phyloP scores from a whole-genome alignment of 1,140 invertebrate species.

The Phymorhynchus buccinoides region DNA sequence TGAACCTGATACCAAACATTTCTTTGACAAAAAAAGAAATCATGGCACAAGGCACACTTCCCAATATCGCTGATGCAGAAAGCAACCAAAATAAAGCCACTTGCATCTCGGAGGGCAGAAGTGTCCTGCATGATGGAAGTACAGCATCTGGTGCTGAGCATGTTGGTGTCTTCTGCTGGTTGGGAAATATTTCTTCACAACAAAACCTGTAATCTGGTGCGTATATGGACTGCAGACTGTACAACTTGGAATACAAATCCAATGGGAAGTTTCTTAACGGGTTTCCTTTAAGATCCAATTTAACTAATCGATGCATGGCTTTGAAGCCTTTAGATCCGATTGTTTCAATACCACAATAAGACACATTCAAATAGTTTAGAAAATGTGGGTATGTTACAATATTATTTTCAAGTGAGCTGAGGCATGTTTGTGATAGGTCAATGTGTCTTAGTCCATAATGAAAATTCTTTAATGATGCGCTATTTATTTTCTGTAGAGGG shows the following conservation, averaged over 20 bases:
- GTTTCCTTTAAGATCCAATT: neutral
- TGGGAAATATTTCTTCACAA: too few relatives aligned
- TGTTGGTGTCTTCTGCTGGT: too few relatives aligned
- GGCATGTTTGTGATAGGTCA: neutral
- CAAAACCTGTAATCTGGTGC: too few relatives aligned
- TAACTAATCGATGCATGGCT: neutral
- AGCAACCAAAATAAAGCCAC: too few relatives aligned
- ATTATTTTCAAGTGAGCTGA: slow-evolving; percentile 1
- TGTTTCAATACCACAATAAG: neutral
- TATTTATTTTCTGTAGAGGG: neutral
- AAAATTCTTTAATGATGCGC: too few relatives aligned
- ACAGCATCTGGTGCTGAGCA: too few relatives aligned
- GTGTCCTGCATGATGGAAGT: too few relatives aligned
- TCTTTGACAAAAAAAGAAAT: too few relatives aligned
- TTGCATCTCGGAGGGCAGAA: too few relatives aligned
- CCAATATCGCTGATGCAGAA: too few relatives aligned
- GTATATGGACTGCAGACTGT: neutral
- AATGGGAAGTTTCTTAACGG: neutral
- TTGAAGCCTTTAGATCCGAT: neutral
- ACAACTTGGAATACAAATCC: slow-evolving; percentile 34
- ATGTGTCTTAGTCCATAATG: neutral
- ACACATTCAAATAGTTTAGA: slow-evolving; percentile 13
- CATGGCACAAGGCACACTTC: too few relatives aligned
- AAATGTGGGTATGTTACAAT: slow-evolving; percentile 12
- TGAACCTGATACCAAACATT: too few relatives aligned